A percentile compares a stretch with the other conserved stretches of the same genome.
Evolutionary conservation across 2,888 invertebrate genomes (phyloP).

Genomic region (Acronicta leporina): DNA sequence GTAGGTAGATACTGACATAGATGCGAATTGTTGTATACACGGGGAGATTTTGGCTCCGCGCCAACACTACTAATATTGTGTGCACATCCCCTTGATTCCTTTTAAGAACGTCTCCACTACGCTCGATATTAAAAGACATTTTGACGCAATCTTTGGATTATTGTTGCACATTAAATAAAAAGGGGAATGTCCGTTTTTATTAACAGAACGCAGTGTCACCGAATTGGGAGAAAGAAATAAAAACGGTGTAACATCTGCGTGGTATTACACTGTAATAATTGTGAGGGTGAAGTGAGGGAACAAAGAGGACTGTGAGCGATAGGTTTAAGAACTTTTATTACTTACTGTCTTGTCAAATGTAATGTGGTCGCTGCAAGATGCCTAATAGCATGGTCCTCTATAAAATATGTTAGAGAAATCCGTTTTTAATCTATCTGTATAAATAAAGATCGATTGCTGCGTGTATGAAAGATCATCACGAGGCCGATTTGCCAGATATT

Average conservation of each 20-base stretch:
- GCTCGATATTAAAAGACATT: constrained; percentile 49
- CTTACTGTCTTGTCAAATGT: not conserved
- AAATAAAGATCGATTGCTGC: too few relatives aligned
- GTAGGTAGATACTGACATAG: too few relatives aligned
- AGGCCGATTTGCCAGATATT: too few relatives aligned
- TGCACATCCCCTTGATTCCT: constrained; percentile 36
- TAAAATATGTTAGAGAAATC: too few relatives aligned
- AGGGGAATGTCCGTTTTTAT: constrained; percentile 32
- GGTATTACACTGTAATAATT: constrained; percentile 40
- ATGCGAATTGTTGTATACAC: constrained; percentile 37
- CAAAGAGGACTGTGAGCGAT: constrained; percentile 6
- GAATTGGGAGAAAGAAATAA: constrained; percentile 27
- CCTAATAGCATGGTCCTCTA: too few relatives aligned
- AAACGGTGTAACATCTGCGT: constrained; percentile 43
- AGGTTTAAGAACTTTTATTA: constrained; percentile 8
- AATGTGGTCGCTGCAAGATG: too few relatives aligned
- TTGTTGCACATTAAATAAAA: constrained; percentile 32
- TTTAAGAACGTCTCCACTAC: constrained; percentile 26
- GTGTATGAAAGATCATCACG: too few relatives aligned
- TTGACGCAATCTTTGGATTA: constrained; percentile 37
- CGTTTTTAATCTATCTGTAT: too few relatives aligned
- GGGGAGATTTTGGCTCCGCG: constrained; percentile 54
- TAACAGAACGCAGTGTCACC: constrained; percentile 20
- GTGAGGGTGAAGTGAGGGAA: constrained; percentile 36
- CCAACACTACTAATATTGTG: constrained; percentile 46